Base-by-base conservation (phyloP, 2,888 invertebrate genomes). In the Neuroscelio doddi region DNA sequence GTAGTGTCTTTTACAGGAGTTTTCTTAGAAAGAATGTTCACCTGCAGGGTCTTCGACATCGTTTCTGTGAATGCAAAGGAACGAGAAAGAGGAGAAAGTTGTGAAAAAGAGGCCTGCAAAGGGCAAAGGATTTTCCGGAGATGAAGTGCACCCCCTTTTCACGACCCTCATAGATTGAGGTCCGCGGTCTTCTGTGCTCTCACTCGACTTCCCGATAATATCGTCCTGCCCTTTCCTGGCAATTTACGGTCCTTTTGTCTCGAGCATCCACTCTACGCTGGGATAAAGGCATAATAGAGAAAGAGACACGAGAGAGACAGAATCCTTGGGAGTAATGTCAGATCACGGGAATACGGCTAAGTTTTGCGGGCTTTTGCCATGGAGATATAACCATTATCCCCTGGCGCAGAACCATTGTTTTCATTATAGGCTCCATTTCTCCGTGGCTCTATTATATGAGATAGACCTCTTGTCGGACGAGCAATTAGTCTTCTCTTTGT, bases 191-290 rank as follows among this genome's bases (percentile, higher is more conserved):
- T 26, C 41, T 16, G 47, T 44, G 45, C 41, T 42, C 42, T 45
- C 59, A n/a, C 36, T 46, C n/a, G n/a, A n/a, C n/a, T n/a, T 50
- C 30, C 50, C 50, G 74, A 71, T 77, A 72, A 53, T 67, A 69
- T 75, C 69, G 67, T 59, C 42, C 49, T 67, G 47, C 59, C 44
- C 51, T 68, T 70, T 68, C 66, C 61, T 57, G 68, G 58, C 68
- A 71, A 77, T 74, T 73, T 73, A 69, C 65, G 52, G 58, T 46
- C 64, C 70, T 70, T 71, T 78, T 74, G 73, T 72, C 68, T 77
- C 59, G 62, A 66, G 66, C 51, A 73, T 70, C 57, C 63, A 63
- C 55, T 62, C 64, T 17, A 36, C 45, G 63, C 15, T 16, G 49
- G 63, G 21, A 65, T 55, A 63, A 70, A 71, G 51, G 53, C 56